These are phyloP conservation scores for Noturus placidus DNA, from an alignment of 2,113 vertebrate genomes.

Conservation along the genomic window DNA sequence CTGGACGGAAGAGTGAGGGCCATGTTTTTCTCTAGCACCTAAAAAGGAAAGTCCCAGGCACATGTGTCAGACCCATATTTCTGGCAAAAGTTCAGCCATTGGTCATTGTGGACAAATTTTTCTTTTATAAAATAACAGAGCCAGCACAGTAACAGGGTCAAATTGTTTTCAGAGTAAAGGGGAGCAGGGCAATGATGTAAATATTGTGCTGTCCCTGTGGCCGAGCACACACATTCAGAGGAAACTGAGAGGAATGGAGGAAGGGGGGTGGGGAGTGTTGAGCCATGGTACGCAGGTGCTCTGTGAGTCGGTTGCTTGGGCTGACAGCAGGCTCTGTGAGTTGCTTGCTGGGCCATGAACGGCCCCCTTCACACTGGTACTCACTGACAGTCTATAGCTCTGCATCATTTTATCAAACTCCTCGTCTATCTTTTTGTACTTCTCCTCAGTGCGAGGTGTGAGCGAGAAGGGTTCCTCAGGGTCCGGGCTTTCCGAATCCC, in stretches of 20 bases:
- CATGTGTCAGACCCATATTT: slow-evolving; percentile 32
- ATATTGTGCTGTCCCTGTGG: slow-evolving; percentile 37
- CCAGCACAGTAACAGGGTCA: slow-evolving; percentile 34
- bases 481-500: slow-evolving; percentile 96
- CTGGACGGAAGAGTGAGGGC: not conserved
- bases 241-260: slow-evolving; percentile 49
- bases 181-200: slow-evolving; percentile 16
- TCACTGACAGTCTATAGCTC: slow-evolving; percentile 99
- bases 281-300: slow-evolving; percentile 68
- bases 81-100: slow-evolving; percentile 32
- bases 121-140: slow-evolving; percentile 26
- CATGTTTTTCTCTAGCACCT: slow-evolving; percentile 18
- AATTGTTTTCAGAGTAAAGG: slow-evolving; percentile 19
- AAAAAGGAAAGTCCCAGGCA: slow-evolving; percentile 12
- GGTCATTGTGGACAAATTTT: slow-evolving; percentile 23
- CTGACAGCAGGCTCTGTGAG: slow-evolving; percentile 54
- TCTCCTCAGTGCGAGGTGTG: slow-evolving; percentile 98
- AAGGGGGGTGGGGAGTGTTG: slow-evolving; percentile 42
- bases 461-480: slow-evolving; percentile 93
- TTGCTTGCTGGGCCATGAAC: slow-evolving; percentile 51
- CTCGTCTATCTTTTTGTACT: slow-evolving; percentile 99
- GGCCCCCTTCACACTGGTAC: slow-evolving; percentile 74
- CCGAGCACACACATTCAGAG: slow-evolving; percentile 63
- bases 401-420: slow-evolving; percentile 99
- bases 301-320: slow-evolving; percentile 68